phyloP scores from a whole-genome alignment of 2,888 invertebrate species.

The Synergus gifuensis region DNA sequence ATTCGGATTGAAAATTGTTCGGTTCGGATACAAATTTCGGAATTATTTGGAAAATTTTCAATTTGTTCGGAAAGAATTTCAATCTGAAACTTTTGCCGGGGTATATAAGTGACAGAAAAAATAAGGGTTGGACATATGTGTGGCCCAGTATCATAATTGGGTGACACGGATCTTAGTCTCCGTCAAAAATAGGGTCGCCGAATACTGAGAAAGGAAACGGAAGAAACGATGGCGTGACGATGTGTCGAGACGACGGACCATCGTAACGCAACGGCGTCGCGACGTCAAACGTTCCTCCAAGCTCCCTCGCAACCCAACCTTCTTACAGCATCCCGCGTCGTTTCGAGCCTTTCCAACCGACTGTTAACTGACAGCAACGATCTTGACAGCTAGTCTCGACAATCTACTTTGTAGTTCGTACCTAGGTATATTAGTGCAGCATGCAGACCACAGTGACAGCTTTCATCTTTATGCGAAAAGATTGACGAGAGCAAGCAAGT shows the following conservation, averaged over 20 bases:
- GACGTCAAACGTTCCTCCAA: constrained; percentile 51
- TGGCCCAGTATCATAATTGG: constrained; percentile 25
- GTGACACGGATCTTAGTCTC: constrained; percentile 20
- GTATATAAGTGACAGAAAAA: not conserved
- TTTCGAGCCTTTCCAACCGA: not conserved
- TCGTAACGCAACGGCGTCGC: constrained; percentile 43
- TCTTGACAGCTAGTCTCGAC: constrained; percentile 52
- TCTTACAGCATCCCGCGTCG: constrained; percentile 50
- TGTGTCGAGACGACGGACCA: constrained; percentile 47
- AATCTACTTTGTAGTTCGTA: constrained; percentile 56
- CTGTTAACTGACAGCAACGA: constrained; percentile 52
- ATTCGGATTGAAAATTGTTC: too few species aligned
- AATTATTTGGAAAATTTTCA: too few species aligned
- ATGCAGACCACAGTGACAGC: constrained; percentile 22
- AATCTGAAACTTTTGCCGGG: too few species aligned
- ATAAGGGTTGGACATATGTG: not conserved
- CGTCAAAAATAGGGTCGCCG: constrained; percentile 7
- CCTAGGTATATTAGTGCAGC: constrained; percentile 6
- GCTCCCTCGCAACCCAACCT: constrained; percentile 30
- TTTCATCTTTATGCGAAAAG: constrained; percentile 28
- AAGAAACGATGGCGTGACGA: constrained; percentile 52
- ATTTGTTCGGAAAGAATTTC: too few species aligned
- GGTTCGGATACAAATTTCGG: too few species aligned
- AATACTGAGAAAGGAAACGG: constrained; percentile 41
- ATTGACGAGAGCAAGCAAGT: constrained; percentile 19